Conservation (phyloP, 2,113 vertebrate species). For the Trogon surrucura region DNA sequence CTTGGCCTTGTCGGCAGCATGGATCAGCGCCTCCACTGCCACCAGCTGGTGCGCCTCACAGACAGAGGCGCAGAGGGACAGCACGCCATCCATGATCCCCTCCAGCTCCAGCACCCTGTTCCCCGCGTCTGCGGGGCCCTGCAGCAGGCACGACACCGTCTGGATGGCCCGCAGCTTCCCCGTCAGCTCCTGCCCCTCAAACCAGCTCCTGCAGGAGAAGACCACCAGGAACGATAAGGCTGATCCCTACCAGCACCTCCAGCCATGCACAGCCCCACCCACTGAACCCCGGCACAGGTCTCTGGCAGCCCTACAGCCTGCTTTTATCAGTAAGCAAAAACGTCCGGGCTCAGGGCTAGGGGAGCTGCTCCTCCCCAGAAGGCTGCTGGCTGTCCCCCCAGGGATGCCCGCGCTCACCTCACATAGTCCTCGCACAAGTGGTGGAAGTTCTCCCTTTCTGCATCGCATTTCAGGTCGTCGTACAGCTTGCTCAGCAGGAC, state of each 20-base stretch:
- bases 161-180: constrained; percentile 93
- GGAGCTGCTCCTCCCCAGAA: neutral
- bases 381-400: neutral
- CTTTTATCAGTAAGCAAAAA: neutral
- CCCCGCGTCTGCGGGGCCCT: constrained; percentile 91
- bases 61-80: constrained; percentile 89
- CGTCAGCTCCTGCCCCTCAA: constrained; percentile 75
- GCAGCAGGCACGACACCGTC: constrained; percentile 90
- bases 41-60: constrained; percentile 90
- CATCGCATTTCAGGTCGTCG: constrained; percentile 90
- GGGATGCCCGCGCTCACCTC: constrained; percentile 68
- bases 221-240: neutral
- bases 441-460: constrained; percentile 92
- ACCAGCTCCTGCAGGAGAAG: constrained; percentile 82
- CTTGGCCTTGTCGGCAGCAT: constrained; percentile 94
- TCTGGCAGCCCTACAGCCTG: neutral
- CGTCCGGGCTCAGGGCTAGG: fast-evolving
- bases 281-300: neutral
- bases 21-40: constrained; percentile 94
- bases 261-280: neutral
- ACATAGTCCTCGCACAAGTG: constrained; percentile 91
- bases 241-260: neutral
- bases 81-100: constrained; percentile 91
- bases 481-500: constrained; percentile 94
- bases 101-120: constrained; percentile 91